These are phyloP conservation scores for Mustela lutreola DNA, from an alignment of 2,113 vertebrate species.

Conservation along the genomic window DNA sequence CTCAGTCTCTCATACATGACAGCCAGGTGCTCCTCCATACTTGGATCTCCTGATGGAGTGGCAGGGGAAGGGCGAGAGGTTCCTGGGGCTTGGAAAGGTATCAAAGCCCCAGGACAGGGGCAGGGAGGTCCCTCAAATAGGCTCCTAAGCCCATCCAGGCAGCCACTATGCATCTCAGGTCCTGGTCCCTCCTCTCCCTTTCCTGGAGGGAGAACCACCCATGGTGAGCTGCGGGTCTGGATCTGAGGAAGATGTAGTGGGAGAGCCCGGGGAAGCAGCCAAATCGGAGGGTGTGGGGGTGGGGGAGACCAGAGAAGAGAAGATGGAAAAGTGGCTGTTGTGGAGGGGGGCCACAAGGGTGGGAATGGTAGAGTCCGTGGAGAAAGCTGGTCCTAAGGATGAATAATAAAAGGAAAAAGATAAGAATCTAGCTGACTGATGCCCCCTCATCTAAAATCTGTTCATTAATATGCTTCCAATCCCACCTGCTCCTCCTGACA, in stretches of 20 bases:
- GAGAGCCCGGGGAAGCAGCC: background rate
- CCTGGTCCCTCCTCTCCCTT: constrained; percentile 85
- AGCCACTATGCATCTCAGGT: constrained; percentile 72
- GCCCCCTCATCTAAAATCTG: background rate
- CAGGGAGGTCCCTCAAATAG: constrained; percentile 90
- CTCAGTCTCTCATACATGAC: constrained; percentile 91
- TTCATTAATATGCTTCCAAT: background rate
- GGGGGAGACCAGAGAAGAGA: constrained; percentile 25
- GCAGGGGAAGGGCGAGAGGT: constrained; percentile 37
- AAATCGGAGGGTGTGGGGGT: background rate
- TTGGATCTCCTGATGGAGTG: constrained; percentile 69
- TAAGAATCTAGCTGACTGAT: constrained; percentile 9
- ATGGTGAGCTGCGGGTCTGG: constrained; percentile 85
- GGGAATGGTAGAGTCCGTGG: constrained; percentile 68
- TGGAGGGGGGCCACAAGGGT: constrained; percentile 63
- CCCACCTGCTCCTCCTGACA: background rate
- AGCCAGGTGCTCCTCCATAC: constrained; percentile 90
- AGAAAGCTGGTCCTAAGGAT: constrained; percentile 74
- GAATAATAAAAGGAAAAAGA: background rate
- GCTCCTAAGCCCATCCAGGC: constrained; percentile 88
- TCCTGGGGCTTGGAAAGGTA: constrained; percentile 73
- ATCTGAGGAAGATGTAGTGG: constrained; percentile 55
- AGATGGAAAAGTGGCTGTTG: constrained; percentile 9
- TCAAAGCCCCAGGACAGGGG: constrained; percentile 82
- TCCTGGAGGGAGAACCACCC: constrained; percentile 84